Percentiles rank a stretch among this genome's conserved stretches.
Evolutionary conservation across 2,888 invertebrate genomes (phyloP).

Genomic region (Danaus chrysippus): DNA sequence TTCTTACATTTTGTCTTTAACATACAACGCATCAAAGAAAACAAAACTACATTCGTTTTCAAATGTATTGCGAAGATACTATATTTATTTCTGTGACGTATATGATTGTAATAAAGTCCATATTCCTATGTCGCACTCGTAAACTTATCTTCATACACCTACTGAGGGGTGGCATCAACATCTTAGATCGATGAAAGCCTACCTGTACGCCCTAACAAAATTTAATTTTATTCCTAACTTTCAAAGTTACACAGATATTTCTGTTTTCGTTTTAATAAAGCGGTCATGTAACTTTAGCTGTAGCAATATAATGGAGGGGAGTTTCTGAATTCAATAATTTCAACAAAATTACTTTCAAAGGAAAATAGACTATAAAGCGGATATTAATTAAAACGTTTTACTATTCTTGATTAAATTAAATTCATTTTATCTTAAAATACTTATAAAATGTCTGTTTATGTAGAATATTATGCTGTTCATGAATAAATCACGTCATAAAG

Average conservation of each 20-base stretch:
- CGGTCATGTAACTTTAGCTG: slow-evolving; percentile 7
- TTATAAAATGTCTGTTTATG: neutral
- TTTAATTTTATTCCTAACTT: slow-evolving; percentile 21
- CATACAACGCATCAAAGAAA: slow-evolving; percentile 56
- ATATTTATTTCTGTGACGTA: neutral
- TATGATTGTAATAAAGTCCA: slow-evolving; percentile 11
- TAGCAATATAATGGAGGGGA: slow-evolving; percentile 2
- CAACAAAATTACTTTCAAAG: neutral
- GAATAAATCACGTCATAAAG: slow-evolving; percentile 1
- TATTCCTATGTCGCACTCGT: slow-evolving; percentile 11
- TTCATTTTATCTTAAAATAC: neutral
- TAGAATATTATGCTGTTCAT: neutral
- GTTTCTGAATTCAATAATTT: slow-evolving; percentile 6
- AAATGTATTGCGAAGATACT: neutral
- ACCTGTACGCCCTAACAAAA: slow-evolving; percentile 20
- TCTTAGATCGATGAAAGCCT: slow-evolving; percentile 41
- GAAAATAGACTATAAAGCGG: slow-evolving; percentile 1
- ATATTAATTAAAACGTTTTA: neutral
- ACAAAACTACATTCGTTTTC: slow-evolving; percentile 38
- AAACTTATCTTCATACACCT: slow-evolving; percentile 34
- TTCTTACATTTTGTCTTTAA: slow-evolving; percentile 45
- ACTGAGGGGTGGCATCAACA: slow-evolving; percentile 42
- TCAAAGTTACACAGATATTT: slow-evolving; percentile 14
- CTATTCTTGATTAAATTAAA: neutral
- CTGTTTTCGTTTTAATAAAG: slow-evolving; percentile 14